These are phyloP conservation scores for Zeugodacus cucurbitae DNA, from an alignment of 1,140 invertebrate species.

Conservation along the genomic window DNA sequence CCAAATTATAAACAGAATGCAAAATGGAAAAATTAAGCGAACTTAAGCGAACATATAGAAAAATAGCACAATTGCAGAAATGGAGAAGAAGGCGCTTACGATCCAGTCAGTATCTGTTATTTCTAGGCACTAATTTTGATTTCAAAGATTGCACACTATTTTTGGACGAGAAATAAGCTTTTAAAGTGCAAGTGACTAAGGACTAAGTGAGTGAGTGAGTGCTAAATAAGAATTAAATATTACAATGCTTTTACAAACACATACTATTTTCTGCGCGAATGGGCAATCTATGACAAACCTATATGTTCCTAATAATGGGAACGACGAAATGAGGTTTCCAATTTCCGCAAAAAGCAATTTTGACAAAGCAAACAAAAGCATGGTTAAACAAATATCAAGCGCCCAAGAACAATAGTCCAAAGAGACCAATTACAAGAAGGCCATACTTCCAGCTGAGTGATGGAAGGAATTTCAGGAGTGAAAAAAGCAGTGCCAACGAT, in stretches of 20 bases:
- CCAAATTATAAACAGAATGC: conserved; percentile 23
- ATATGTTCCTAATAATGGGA: neutral
- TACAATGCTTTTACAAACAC: too few species aligned
- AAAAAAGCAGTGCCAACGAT: too few species aligned
- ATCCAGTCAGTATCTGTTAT: neutral
- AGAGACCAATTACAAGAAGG: neutral
- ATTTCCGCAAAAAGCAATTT: conserved; percentile 43
- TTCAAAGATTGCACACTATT: neutral
- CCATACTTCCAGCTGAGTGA: neutral
- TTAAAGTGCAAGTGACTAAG: too few species aligned
- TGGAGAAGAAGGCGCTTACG: neutral
- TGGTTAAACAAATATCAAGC: neutral
- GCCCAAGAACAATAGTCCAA: neutral
- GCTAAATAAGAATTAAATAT: too few species aligned
- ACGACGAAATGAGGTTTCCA: neutral
- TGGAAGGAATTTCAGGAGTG: neutral
- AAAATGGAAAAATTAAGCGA: neutral
- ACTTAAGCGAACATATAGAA: neutral
- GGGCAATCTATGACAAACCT: neutral
- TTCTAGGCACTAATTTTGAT: neutral
- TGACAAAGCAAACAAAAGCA: conserved; percentile 11
- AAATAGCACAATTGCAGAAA: neutral
- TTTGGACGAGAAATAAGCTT: too few species aligned
- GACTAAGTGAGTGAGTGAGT: too few species aligned
- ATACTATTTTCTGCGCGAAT: neutral